Evolutionary conservation across 1,140 invertebrate species (phyloP).

Genomic region (Lepeophtheirus salmonis): DNA sequence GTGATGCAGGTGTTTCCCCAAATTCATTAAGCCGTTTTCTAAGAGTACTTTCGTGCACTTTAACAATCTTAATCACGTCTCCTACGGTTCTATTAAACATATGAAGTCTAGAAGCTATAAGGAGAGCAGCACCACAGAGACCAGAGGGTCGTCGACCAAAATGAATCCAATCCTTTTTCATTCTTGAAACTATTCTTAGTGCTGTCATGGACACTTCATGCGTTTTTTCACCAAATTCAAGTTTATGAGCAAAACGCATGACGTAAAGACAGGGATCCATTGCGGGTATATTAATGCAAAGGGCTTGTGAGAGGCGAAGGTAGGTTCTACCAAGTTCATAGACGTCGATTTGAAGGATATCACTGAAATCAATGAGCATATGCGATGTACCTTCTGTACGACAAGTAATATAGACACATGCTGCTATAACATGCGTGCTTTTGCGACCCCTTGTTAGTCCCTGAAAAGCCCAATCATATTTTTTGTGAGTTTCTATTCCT

Average conservation of each 20-base stretch:
- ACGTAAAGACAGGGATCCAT: constrained; percentile 35
- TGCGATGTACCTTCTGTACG: constrained; percentile 79
- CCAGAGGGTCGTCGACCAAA: constrained; percentile 85
- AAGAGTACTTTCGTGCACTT: constrained; percentile 82
- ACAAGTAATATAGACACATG: constrained; percentile 94
- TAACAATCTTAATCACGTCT: constrained; percentile 85
- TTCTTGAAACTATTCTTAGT: constrained; percentile 72
- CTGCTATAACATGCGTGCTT: constrained; percentile 76
- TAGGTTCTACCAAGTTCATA: constrained; percentile 86
- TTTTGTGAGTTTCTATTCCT: too few relatives aligned
- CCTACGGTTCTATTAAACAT: constrained; percentile 65
- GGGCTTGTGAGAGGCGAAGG: constrained; percentile 59
- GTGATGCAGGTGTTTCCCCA: constrained; percentile 75
- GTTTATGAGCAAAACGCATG: constrained; percentile 63
- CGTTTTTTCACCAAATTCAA: constrained; percentile 77
- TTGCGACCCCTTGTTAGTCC: constrained; percentile 68
- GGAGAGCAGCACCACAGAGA: constrained; percentile 63
- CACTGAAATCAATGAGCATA: constrained; percentile 93
- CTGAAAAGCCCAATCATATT: too few relatives aligned
- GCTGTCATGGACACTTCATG: constrained; percentile 90
- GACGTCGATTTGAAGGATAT: constrained; percentile 85
- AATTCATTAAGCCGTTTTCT: constrained; percentile 84
- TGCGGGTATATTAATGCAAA: constrained; percentile 81
- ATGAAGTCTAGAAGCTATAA: constrained; percentile 59
- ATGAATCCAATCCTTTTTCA: constrained; percentile 95